phyloP scores from a whole-genome alignment of 2,797 vertebrate species.

The Avahi laniger region DNA sequence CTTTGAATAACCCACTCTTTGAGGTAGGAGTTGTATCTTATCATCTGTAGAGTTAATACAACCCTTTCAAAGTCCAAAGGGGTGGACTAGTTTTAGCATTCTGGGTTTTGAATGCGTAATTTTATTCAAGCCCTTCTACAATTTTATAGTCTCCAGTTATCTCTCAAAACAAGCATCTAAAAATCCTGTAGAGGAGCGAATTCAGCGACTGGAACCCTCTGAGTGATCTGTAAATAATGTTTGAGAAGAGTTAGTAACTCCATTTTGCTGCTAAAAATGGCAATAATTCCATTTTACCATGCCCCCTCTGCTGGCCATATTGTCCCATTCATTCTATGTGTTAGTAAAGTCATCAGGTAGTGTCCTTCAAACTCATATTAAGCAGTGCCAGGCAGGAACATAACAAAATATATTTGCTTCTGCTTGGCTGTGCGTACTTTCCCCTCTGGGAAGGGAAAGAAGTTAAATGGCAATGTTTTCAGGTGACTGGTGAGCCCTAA shows the following conservation, averaged over 20 bases:
- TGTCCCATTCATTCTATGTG: background rate
- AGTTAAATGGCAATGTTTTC: slow-evolving; percentile 25
- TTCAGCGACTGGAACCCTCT: background rate
- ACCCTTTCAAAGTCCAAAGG: background rate
- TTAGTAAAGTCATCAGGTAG: background rate
- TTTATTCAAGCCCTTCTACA: background rate
- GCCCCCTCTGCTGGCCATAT: background rate
- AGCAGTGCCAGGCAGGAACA: background rate
- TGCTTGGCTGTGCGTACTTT: slow-evolving; percentile 20
- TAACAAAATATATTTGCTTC: slow-evolving; percentile 57
- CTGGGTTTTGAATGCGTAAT: background rate
- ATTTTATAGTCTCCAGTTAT: background rate
- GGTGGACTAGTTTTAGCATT: background rate
- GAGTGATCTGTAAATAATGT: background rate
- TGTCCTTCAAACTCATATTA: slow-evolving; percentile 34
- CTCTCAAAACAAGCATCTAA: background rate
- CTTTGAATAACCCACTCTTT: background rate
- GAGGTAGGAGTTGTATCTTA: background rate
- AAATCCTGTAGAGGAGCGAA: background rate
- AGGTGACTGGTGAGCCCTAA: background rate
- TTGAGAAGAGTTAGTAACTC: background rate
- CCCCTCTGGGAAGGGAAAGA: slow-evolving; percentile 28
- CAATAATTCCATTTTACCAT: background rate
- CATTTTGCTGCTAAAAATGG: background rate
- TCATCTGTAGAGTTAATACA: background rate